A percentile compares a stretch with the other conserved stretches of the same genome.
phyloP scores from a whole-genome alignment of 2,888 invertebrate genomes.

The Lepidochrysops patricia region DNA sequence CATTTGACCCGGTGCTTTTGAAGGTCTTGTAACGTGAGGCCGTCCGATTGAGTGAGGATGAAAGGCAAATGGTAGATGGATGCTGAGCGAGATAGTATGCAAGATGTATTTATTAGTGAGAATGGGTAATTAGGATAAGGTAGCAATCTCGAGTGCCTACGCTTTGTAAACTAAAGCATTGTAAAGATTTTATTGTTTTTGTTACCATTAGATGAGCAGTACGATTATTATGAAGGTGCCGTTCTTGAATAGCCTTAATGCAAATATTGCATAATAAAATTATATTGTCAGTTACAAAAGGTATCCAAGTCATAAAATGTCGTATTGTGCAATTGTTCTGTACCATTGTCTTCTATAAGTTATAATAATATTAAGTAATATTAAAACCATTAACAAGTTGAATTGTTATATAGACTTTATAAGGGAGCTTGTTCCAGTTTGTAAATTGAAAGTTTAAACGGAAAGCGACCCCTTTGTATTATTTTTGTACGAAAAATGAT shows the following conservation, averaged over 20 bases:
- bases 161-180: slow-evolving; percentile 73
- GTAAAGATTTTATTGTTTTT: slow-evolving; percentile 68
- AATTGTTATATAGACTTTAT: slow-evolving; percentile 64
- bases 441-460: slow-evolving; percentile 22
- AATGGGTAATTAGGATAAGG: slow-evolving; percentile 65
- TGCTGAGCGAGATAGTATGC: slow-evolving; percentile 45
- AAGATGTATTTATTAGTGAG: slow-evolving; percentile 72
- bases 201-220: slow-evolving; percentile 70
- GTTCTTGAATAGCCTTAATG: background rate
- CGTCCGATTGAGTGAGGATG: slow-evolving; percentile 55
- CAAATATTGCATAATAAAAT: background rate
- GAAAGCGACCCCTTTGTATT: slow-evolving; percentile 57
- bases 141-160: slow-evolving; percentile 76
- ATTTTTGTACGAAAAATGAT: slow-evolving; percentile 64
- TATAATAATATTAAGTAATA: slow-evolving; percentile 61
- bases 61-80: slow-evolving; percentile 37
- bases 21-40: slow-evolving; percentile 61
- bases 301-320: background rate
- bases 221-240: slow-evolving; percentile 20
- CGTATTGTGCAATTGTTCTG: slow-evolving; percentile 48
- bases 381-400: slow-evolving; percentile 72
- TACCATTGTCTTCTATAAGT: slow-evolving; percentile 69
- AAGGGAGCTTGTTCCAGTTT: slow-evolving; percentile 36
- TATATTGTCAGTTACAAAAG: background rate
- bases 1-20: slow-evolving; percentile 72